A percentile compares a stretch with the other conserved stretches of the same genome.
phyloP scores from a whole-genome alignment of 2,113 vertebrate species.

The Megaceryle maxima region DNA sequence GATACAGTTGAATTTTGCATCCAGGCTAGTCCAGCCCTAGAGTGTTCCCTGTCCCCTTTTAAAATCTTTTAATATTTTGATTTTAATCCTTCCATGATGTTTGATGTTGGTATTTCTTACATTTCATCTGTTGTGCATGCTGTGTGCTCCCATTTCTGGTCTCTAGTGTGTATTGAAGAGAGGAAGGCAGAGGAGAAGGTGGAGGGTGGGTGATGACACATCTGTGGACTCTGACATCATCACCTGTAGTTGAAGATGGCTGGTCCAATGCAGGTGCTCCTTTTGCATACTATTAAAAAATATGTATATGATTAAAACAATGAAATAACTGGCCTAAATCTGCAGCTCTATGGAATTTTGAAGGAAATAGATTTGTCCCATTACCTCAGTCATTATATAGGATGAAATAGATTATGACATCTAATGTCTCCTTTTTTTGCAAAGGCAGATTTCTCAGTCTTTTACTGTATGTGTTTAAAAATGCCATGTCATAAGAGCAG shows the following conservation, averaged over 20 bases:
- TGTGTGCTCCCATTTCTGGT: not conserved
- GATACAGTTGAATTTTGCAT: not conserved
- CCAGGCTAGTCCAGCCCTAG: not conserved
- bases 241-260: not conserved
- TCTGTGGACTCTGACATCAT: not conserved
- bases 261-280: not conserved
- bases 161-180: not conserved
- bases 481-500: not conserved
- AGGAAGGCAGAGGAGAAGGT: not conserved
- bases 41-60: not conserved
- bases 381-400: not conserved
- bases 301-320: not conserved
- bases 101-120: not conserved
- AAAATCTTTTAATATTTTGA: not conserved
- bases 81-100: not conserved
- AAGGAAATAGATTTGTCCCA: not conserved
- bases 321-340: not conserved
- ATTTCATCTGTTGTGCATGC: not conserved
- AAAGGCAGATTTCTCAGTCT: not conserved
- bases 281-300: not conserved
- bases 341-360: not conserved
- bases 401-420: not conserved
- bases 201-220: not conserved
- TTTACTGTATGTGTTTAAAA: not conserved
- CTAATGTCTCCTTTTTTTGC: not conserved